A percentile compares a stretch with the other conserved stretches of the same genome.
Conservation (phyloP, 2,888 invertebrate species). For the Flexamia atlantica region DNA sequence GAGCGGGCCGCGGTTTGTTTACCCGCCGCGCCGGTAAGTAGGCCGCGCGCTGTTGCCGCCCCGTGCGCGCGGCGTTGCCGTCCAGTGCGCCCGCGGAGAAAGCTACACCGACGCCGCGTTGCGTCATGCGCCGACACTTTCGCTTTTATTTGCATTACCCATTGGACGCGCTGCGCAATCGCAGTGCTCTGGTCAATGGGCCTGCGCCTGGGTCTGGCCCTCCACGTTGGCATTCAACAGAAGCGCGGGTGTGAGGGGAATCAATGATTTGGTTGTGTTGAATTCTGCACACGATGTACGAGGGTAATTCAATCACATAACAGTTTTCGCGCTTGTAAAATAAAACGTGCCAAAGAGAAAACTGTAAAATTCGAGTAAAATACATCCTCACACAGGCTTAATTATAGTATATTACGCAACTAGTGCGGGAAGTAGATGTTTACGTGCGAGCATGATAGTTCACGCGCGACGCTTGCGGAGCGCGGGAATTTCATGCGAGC, state of each 20-base stretch:
- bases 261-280: background rate
- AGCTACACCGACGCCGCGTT: conserved; percentile 23
- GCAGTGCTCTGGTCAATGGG: conserved; percentile 27
- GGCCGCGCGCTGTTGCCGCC: conserved; percentile 47
- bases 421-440: no score
- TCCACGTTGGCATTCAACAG: background rate
- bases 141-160: conserved; percentile 55
- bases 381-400: no score
- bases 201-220: background rate
- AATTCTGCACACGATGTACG: background rate
- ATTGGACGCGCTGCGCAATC: conserved; percentile 42
- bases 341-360: no score
- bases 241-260: background rate
- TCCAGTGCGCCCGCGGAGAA: conserved; percentile 39
- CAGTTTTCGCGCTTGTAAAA: no score
- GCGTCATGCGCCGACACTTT: conserved; percentile 32
- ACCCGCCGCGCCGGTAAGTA: conserved; percentile 46
- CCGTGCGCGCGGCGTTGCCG: conserved; percentile 22
- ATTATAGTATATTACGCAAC: no score
- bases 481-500: no score
- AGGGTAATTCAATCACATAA: no score
- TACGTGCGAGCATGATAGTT: no score
- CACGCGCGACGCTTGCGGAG: no score
- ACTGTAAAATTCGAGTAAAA: no score
- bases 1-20: conserved; percentile 31